These are phyloP conservation scores for Siniperca knerii DNA, from an alignment of 2,113 vertebrate genomes.

Conservation along the genomic window DNA sequence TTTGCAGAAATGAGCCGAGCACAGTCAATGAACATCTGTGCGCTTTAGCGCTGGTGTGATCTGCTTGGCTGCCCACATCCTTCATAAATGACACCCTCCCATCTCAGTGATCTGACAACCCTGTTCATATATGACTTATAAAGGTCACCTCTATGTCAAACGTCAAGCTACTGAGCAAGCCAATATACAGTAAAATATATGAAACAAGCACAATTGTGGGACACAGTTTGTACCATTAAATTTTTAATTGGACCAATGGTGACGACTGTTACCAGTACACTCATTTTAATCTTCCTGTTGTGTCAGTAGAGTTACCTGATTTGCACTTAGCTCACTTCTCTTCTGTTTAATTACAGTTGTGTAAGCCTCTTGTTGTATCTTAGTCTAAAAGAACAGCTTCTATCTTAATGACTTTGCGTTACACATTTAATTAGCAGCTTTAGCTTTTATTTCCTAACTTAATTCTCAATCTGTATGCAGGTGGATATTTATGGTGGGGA, in stretches of 20 bases:
- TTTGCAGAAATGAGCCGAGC: conserved; percentile 41
- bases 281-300: neutral
- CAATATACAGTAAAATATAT: neutral
- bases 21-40: conserved; percentile 56
- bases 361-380: neutral
- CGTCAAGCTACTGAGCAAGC: neutral
- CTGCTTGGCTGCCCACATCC: conserved; percentile 36
- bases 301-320: neutral
- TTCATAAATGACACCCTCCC: conserved; percentile 4
- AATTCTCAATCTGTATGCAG: conserved; percentile 17
- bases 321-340: conserved; percentile 18
- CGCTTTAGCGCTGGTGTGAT: neutral
- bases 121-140: neutral
- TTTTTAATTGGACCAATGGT: neutral
- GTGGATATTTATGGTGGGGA: neutral
- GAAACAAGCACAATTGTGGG: neutral
- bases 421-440: conserved; percentile 35
- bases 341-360: conserved; percentile 35
- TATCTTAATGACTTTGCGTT: neutral
- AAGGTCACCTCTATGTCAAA: conserved; percentile 1
- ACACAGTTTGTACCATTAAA: neutral
- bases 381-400: conserved; percentile 3
- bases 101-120: conserved; percentile 9
- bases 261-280: neutral
- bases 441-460: conserved; percentile 39